Conservation (phyloP, 2,113 vertebrate species). For the Phycodurus eques region DNA sequence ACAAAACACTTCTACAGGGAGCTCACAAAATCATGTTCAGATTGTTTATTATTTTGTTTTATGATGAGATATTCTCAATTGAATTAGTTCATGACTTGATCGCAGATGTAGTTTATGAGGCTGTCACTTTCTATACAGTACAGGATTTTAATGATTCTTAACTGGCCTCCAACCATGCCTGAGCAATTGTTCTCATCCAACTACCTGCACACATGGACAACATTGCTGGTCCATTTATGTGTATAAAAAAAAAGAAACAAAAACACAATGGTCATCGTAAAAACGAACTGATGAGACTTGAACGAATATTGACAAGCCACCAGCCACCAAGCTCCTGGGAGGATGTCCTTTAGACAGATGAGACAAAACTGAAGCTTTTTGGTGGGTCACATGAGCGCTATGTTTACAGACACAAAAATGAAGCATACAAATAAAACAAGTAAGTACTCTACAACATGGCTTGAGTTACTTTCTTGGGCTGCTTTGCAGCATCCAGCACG, state of each 20-base stretch:
- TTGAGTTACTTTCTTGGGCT: no score
- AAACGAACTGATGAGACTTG: no score
- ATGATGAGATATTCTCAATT: conserved; percentile 17
- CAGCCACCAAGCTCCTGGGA: no score
- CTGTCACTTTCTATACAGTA: conserved; percentile 13
- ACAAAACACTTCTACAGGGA: conserved; percentile 1
- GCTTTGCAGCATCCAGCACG: no score
- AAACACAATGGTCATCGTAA: neutral
- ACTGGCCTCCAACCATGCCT: conserved; percentile 19
- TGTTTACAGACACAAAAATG: no score
- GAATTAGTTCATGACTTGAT: conserved; percentile 15
- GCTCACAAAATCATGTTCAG: conserved; percentile 9
- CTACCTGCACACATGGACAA: neutral
- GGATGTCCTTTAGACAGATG: no score
- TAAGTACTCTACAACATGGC: no score
- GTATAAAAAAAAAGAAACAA: neutral
- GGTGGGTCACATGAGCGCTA: no score
- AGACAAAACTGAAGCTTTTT: no score
- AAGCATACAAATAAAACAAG: no score
- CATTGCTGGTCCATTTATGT: neutral
- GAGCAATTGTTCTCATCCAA: conserved; percentile 36
- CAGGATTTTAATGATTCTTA: conserved; percentile 13
- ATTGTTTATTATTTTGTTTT: conserved; percentile 7
- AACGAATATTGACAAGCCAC: no score
- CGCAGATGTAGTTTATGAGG: conserved; percentile 29